Base-by-base conservation (phyloP, 2,113 vertebrate species). In the Platichthys stellatus region DNA sequence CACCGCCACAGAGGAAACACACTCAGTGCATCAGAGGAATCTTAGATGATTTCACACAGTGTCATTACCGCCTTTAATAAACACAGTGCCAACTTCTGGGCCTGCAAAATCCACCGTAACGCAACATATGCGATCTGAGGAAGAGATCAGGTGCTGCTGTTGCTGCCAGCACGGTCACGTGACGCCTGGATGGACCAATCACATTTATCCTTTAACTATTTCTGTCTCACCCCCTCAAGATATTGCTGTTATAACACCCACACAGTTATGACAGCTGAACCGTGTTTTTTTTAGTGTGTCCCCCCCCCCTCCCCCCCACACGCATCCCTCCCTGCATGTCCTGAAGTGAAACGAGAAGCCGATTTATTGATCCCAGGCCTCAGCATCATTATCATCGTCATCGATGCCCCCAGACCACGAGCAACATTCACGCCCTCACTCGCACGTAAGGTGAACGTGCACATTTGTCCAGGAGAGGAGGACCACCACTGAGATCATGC, bases 131-230 rank as follows among this genome's bases (percentile, higher is more conserved):
- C 78, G 68, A 83, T 80, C 80, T 70, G 7, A 64, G 56, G 65
- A 43, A 57, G 78, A 63, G 56, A 88, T 75, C 7, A 66, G 66
- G 72, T 76, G 74, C 72, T 88, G 75, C 77, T 79, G 72, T 78
- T 83, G 83, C 84, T 88, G 85, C 88, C 83, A 84, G 71, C 85
- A 71, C 51, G 59, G 20, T 86, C 91, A 94, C 92, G 92, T 94
- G 94, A 92, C 63, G 26, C 69, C 56, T 5, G 68, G n/a, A 62
- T 65, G n/a, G 86, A 76, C 93, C 94, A 94, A 94, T 94, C 85
- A 28, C 63, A 38, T 20, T 62, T 45, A 60, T 5, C 68, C 84
- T 86, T 92, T 90, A 91, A 94, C 92, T 92, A 88, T 92, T 93
- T 93, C 87, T 81, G 84, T 81, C 80, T 86, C 68, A 79, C 63